A percentile compares a stretch with the other conserved stretches of the same genome.
Conservation (phyloP, 2,888 invertebrate species). For the Lasioglossum calceatum region DNA sequence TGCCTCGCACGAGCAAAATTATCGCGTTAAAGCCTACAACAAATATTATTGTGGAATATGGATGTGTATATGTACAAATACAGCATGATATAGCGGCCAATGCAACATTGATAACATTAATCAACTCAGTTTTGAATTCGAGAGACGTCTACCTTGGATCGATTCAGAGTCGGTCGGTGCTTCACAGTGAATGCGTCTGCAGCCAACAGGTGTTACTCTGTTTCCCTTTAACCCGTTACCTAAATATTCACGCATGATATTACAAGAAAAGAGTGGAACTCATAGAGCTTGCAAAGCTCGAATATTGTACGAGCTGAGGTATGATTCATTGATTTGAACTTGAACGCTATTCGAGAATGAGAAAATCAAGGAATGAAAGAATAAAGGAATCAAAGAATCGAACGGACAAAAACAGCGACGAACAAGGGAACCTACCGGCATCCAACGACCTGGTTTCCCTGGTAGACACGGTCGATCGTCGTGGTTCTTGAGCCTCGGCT, state of each 20-base stretch:
- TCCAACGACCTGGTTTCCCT: slow-evolving; percentile 86
- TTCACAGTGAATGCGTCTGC: slow-evolving; percentile 92
- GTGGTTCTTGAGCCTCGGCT: slow-evolving; percentile 83
- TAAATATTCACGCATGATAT: slow-evolving; percentile 82
- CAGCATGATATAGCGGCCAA: background rate
- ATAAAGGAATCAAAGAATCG: background rate
- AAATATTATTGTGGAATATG: background rate
- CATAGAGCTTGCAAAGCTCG: background rate
- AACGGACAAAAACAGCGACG: background rate
- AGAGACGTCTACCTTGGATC: slow-evolving; percentile 75
- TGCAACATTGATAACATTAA: slow-evolving; percentile 32
- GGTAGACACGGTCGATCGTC: slow-evolving; percentile 77
- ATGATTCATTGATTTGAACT: background rate
- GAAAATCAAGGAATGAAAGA: background rate
- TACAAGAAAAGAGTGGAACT: background rate
- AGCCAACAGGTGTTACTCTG: slow-evolving; percentile 91
- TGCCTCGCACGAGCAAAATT: slow-evolving; percentile 2
- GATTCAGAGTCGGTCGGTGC: slow-evolving; percentile 88
- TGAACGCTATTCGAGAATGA: background rate
- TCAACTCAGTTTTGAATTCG: slow-evolving; percentile 21
- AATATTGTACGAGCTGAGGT: background rate
- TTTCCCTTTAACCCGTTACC: slow-evolving; percentile 90
- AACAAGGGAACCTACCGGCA: slow-evolving; percentile 81
- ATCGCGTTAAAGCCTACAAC: background rate
- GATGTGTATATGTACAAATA: background rate